Conservation (phyloP, 2,797 vertebrate species). For the Rhinoraja longicauda region DNA sequence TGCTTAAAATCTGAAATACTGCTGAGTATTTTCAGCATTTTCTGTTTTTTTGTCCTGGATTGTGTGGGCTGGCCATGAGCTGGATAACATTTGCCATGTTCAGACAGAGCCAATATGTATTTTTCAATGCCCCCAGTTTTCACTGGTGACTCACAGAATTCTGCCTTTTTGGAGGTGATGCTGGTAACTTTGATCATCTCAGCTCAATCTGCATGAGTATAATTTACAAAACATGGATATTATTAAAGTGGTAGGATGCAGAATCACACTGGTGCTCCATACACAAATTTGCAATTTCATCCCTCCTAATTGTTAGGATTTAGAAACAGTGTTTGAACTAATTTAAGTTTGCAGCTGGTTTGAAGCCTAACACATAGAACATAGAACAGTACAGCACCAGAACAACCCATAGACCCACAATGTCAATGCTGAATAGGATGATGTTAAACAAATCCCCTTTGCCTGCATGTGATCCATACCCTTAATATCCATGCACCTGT, state of each 20-base stretch:
- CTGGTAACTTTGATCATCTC: not conserved
- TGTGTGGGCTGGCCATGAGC: too few species aligned
- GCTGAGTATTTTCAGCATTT: too few species aligned
- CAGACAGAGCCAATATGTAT: not conserved
- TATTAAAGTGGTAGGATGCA: not conserved
- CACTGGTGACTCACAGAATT: not conserved
- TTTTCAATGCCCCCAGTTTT: not conserved
- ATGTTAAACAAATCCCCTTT: too few species aligned
- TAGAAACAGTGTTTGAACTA: too few species aligned
- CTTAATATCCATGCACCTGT: too few species aligned
- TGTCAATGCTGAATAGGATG: too few species aligned
- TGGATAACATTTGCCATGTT: not conserved
- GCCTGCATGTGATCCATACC: too few species aligned
- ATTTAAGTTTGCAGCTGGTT: too few species aligned
- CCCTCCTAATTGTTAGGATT: not conserved
- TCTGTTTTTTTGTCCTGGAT: not conserved
- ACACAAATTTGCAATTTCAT: not conserved
- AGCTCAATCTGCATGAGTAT: not conserved
- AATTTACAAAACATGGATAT: not conserved
- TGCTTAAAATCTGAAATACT: too few species aligned
- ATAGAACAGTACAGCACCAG: too few species aligned
- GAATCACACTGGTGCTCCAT: not conserved
- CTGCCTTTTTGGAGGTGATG: not conserved
- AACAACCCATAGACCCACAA: too few species aligned
- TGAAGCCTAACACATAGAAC: too few species aligned